phyloP scores from a whole-genome alignment of 2,888 invertebrate genomes.

The Timema cristinae region DNA sequence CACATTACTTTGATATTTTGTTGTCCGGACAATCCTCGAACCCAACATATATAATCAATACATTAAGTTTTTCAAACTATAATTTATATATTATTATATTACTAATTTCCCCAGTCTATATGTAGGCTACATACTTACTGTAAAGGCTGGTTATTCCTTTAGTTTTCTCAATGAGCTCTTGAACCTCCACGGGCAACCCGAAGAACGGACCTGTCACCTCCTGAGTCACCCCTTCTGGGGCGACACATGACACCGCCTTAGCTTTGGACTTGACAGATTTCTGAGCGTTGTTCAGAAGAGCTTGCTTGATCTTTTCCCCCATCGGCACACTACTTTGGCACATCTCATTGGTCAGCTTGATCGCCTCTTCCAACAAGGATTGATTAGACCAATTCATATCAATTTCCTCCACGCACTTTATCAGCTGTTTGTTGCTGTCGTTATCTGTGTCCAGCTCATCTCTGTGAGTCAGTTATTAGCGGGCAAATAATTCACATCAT shows the following conservation, averaged over 20 bases:
- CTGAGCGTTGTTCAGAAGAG: constrained; percentile 27
- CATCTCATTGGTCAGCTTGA: not conserved
- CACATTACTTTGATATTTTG: no score
- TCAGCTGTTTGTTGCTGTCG: no score
- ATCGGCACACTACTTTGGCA: constrained; percentile 20
- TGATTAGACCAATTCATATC: constrained; percentile 18
- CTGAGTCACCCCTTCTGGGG: not conserved
- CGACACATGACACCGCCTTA: constrained; percentile 9
- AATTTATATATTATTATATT: no score
- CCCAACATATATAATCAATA: no score
- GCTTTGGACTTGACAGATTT: constrained; percentile 21
- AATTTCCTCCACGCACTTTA: no score
- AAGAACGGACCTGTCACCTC: constrained; percentile 58
- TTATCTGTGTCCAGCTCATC: no score
- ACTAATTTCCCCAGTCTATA: not conserved
- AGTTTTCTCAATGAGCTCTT: constrained; percentile 64
- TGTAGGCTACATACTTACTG: constrained; percentile 53
- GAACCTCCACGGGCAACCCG: constrained; percentile 70
- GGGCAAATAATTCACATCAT: no score
- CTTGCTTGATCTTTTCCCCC: constrained; percentile 28
- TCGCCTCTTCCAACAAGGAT: constrained; percentile 17
- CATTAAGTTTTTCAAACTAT: no score
- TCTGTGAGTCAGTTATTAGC: no score
- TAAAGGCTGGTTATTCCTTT: constrained; percentile 79
- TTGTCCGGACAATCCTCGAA: no score